Conservation (phyloP, 2,888 invertebrate genomes). For the Melipona bicolor region DNA sequence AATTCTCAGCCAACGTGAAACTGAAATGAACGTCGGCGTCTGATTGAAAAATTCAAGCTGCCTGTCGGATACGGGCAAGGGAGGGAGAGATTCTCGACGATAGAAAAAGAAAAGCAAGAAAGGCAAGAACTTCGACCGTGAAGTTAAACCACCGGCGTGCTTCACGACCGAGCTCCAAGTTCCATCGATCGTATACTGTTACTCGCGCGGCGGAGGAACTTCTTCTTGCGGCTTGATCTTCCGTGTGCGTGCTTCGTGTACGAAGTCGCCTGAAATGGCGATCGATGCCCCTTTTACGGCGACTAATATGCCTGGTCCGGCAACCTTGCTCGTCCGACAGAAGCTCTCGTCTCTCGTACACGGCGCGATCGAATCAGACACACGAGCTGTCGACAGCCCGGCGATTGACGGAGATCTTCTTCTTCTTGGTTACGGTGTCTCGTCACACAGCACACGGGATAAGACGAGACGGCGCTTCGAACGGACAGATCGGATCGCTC, state of each 20-base stretch:
- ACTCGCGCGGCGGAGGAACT: slow-evolving; percentile 41
- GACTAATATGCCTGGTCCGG: slow-evolving; percentile 66
- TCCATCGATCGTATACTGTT: slow-evolving; percentile 56
- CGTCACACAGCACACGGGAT: slow-evolving; percentile 17
- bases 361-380: slow-evolving; percentile 37
- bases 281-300: slow-evolving; percentile 68
- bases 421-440: slow-evolving; percentile 31
- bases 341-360: slow-evolving; percentile 37
- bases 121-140: slow-evolving; percentile 2
- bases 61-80: not conserved
- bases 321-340: slow-evolving; percentile 32
- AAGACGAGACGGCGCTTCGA: slow-evolving; percentile 1
- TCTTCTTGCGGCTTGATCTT: slow-evolving; percentile 68
- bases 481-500: not conserved
- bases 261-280: slow-evolving; percentile 63
- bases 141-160: slow-evolving; percentile 27
- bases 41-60: not conserved
- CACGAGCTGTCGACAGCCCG: slow-evolving; percentile 31
- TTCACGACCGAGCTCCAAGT: slow-evolving; percentile 36
- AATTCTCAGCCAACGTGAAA: not conserved
- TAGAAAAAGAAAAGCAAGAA: not conserved
- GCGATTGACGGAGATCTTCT: slow-evolving; percentile 62
- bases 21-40: not conserved
- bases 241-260: slow-evolving; percentile 69
- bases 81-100: not conserved